A percentile compares a stretch with the other conserved stretches of the same genome.
These are phyloP conservation scores for Drosophila nr. fundita DNA, from an alignment of 2,888 invertebrate species.

Conservation along the genomic window DNA sequence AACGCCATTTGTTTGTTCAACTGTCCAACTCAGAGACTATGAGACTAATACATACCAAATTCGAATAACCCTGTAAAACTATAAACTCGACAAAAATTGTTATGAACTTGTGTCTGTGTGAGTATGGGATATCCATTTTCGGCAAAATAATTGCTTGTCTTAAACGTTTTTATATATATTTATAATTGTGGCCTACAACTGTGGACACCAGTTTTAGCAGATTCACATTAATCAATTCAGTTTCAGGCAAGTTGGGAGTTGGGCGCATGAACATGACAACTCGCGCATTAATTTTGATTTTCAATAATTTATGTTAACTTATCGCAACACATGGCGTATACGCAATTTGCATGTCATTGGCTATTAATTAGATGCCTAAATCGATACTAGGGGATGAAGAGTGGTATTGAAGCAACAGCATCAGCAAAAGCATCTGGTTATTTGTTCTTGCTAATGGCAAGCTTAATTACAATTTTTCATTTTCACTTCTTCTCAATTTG, in stretches of 20 bases:
- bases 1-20: not conserved
- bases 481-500: constrained; percentile 66
- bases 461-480: constrained; percentile 71
- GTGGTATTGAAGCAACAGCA: constrained; percentile 16
- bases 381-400: not conserved
- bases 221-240: constrained; percentile 64
- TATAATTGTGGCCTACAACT: constrained; percentile 16
- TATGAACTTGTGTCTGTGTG: not conserved
- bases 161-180: constrained; percentile 9
- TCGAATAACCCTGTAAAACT: not conserved
- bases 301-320: constrained; percentile 75
- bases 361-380: constrained; percentile 38
- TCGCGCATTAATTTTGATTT: constrained; percentile 73
- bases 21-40: not conserved
- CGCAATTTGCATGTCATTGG: constrained; percentile 54
- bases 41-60: not conserved
- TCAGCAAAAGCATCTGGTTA: constrained; percentile 32
- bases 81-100: not conserved
- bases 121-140: no score
- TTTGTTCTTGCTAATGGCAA: constrained; percentile 49
- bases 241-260: constrained; percentile 33
- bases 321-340: constrained; percentile 74
- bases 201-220: constrained; percentile 25
- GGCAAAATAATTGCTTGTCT: not conserved
- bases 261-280: constrained; percentile 66